These are phyloP conservation scores for Noctilio leporinus DNA, from an alignment of 2,113 vertebrate genomes.

Conservation along the genomic window DNA sequence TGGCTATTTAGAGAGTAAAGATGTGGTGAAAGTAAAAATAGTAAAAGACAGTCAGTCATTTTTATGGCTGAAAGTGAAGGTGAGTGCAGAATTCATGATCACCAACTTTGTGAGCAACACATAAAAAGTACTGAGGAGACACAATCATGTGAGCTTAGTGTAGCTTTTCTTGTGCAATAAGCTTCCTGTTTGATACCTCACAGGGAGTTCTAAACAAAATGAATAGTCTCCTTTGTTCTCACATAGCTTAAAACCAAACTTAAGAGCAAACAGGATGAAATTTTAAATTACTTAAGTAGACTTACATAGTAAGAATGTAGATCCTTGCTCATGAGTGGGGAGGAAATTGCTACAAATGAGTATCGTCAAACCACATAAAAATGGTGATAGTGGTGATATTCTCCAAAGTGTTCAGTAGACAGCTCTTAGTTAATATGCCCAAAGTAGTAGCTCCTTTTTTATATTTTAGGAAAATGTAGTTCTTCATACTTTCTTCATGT, in stretches of 20 bases:
- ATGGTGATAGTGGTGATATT: neutral
- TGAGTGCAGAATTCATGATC: neutral
- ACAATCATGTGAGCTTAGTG: rapidly evolving
- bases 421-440: neutral
- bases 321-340: neutral
- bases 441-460: neutral
- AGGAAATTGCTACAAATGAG: neutral
- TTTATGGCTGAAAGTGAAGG: neutral
- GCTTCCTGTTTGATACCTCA: neutral
- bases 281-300: neutral
- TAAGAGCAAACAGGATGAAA: neutral
- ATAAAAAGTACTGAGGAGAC: rapidly evolving
- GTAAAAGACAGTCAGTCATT: neutral
- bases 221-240: neutral
- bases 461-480: neutral
- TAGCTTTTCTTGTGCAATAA: neutral
- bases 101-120: neutral
- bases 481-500: neutral
- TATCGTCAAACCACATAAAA: neutral
- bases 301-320: neutral
- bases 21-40: neutral
- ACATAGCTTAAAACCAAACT: neutral
- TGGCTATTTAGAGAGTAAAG: neutral
- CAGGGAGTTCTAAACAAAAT: neutral
- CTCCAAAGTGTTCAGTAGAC: neutral